phyloP scores from a whole-genome alignment of 2,888 invertebrate species.

The Eurytoma californica region DNA sequence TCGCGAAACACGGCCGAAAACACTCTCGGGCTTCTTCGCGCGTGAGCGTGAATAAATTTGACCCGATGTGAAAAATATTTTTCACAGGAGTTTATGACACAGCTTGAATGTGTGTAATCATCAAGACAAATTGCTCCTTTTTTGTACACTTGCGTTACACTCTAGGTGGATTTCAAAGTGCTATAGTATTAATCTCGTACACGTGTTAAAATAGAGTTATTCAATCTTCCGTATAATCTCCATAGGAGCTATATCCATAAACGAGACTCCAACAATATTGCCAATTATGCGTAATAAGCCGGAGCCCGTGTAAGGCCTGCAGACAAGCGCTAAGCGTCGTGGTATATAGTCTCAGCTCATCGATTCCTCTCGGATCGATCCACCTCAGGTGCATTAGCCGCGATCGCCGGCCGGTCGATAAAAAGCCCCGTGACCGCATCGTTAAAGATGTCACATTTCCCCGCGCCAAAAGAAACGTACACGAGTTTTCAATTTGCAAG shows the following conservation, averaged over 20 bases:
- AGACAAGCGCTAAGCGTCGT: no score
- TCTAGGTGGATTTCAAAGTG: no score
- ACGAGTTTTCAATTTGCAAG: conserved; percentile 53
- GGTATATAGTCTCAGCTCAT: no score
- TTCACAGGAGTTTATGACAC: no score
- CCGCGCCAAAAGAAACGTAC: conserved; percentile 36
- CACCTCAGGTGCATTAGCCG: conserved; percentile 16
- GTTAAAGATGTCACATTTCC: conserved; percentile 44
- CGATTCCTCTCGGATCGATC: no score
- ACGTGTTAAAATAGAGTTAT: no score
- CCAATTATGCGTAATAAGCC: background rate
- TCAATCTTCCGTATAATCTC: no score
- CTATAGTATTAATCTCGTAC: no score
- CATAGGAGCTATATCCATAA: no score
- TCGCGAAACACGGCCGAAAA: background rate
- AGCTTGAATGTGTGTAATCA: no score
- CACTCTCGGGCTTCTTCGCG: background rate
- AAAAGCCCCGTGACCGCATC: conserved; percentile 36
- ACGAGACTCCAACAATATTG: background rate
- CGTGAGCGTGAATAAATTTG: background rate
- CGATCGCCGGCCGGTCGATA: background rate
- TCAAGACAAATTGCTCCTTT: no score
- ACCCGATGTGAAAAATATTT: background rate
- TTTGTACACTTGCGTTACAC: no score
- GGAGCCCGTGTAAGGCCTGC: background rate